Percentiles rank a stretch among this genome's conserved stretches.
phyloP scores from a whole-genome alignment of 2,797 vertebrate genomes.

The Phaenicophaeus curvirostris region DNA sequence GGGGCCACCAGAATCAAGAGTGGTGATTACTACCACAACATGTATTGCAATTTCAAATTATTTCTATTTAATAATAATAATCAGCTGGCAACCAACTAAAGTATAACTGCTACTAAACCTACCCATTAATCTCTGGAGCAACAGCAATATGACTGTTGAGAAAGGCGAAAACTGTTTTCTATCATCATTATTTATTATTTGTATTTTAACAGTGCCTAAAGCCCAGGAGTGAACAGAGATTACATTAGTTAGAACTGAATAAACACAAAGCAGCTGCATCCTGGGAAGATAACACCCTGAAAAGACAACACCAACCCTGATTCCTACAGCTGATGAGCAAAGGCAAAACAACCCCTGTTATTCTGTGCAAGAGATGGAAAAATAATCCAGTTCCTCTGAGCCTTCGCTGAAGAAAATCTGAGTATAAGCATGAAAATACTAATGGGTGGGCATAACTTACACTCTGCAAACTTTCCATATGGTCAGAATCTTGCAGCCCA shows the following conservation, averaged over 20 bases:
- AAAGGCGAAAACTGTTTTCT: not conserved
- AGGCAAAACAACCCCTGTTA: not conserved
- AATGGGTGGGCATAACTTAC: not conserved
- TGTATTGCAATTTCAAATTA: not conserved
- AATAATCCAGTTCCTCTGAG: not conserved
- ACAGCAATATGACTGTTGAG: not conserved
- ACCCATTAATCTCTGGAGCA: not conserved
- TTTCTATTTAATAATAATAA: not conserved
- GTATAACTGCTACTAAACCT: not conserved
- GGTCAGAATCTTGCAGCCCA: not conserved
- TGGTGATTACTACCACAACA: not conserved
- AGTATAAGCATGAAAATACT: not conserved
- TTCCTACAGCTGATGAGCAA: not conserved
- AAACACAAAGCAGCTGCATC: not conserved
- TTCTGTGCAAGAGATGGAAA: not conserved
- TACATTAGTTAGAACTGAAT: not conserved
- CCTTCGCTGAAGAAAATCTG: not conserved
- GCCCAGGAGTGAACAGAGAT: not conserved
- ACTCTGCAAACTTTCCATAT: not conserved
- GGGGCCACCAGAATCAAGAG: not conserved
- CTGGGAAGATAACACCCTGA: not conserved
- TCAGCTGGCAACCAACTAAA: not conserved
- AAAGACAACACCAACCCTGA: not conserved
- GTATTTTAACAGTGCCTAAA: not conserved
- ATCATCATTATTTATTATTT: not conserved